These are phyloP conservation scores for Sogatella furcifera DNA, from an alignment of 1,140 invertebrate species.

Conservation along the genomic window DNA sequence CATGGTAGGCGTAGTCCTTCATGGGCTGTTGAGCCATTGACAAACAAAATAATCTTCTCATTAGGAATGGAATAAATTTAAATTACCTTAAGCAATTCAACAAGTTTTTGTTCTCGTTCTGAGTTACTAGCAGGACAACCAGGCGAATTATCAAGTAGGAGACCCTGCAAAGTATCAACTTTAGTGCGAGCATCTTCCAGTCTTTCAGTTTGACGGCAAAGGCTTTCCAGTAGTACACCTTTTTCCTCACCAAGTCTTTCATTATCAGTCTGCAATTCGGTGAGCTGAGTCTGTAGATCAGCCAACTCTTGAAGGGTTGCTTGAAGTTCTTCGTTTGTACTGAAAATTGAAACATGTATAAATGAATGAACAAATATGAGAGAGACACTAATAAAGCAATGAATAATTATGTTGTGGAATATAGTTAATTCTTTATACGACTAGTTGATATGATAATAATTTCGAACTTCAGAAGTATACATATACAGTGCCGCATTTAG, in stretches of 20 bases:
- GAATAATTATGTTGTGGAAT: too few species aligned
- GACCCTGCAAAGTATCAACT: constrained; percentile 58
- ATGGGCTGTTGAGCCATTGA: too few species aligned
- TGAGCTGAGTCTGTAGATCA: constrained; percentile 75
- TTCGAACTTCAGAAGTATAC: too few species aligned
- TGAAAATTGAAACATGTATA: constrained; percentile 27
- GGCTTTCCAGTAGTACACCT: constrained; percentile 75
- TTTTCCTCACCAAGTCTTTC: constrained; percentile 80
- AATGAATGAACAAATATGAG: too few species aligned
- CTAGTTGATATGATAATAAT: too few species aligned
- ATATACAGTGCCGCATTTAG: too few species aligned
- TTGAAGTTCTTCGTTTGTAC: constrained; percentile 91
- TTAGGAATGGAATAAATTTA: background rate
- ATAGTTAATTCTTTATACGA: too few species aligned
- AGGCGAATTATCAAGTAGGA: constrained; percentile 45
- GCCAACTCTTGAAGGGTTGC: constrained; percentile 86
- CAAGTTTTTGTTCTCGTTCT: constrained; percentile 74
- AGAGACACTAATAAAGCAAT: too few species aligned
- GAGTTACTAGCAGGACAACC: constrained; percentile 33
- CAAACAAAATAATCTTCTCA: background rate
- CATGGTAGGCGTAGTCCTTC: too few species aligned
- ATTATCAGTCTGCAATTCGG: constrained; percentile 78
- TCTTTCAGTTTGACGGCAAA: constrained; percentile 84
- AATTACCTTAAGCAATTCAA: constrained; percentile 66
- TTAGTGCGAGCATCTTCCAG: constrained; percentile 69